Conservation (phyloP, 2,888 invertebrate genomes). For the Rhingia rostrata region DNA sequence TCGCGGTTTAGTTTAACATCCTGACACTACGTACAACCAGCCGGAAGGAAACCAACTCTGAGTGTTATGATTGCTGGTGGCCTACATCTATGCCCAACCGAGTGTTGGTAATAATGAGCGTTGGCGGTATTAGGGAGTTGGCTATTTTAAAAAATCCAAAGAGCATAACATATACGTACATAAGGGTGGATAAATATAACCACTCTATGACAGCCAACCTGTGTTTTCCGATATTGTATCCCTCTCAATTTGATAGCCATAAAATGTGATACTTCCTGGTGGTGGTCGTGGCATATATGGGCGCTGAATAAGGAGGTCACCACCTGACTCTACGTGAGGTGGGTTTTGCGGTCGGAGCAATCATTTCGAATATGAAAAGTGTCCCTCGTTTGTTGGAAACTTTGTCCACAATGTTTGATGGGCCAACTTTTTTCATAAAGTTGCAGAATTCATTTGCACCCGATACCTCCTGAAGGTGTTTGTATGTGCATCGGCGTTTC, state of each 20-base stretch:
- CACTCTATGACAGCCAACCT: conserved; percentile 49
- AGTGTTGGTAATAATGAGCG: conserved; percentile 37
- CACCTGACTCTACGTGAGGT: conserved; percentile 46
- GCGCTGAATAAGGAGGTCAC: conserved; percentile 34
- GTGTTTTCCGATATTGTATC: conserved; percentile 47
- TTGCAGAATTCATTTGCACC: conserved; percentile 36
- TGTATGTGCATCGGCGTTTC: conserved; percentile 36
- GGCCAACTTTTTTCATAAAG: conserved; percentile 67
- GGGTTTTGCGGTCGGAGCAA: conserved; percentile 57
- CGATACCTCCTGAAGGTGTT: conserved; percentile 22
- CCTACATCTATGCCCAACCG: conserved; percentile 39
- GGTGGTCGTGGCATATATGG: conserved; percentile 24
- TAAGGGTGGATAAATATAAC: conserved; percentile 34
- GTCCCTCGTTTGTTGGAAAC: conserved; percentile 53
- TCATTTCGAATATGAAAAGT: conserved; percentile 58
- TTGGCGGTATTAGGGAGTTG: conserved; percentile 29
- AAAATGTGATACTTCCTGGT: conserved; percentile 63
- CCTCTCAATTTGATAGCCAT: conserved; percentile 60
- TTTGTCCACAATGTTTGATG: conserved; percentile 54
- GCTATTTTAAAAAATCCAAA: conserved; percentile 36
- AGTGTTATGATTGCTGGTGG: conserved; percentile 49
- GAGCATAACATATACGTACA: conserved; percentile 15
- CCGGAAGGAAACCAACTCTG: conserved; percentile 42
- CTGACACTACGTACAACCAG: conserved; percentile 31
- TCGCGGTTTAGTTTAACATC: conserved; percentile 48